A percentile compares a stretch with the other conserved stretches of the same genome.
These are phyloP conservation scores for Aphaenogaster rudis DNA, from an alignment of 1,140 invertebrate genomes.

Conservation along the genomic window DNA sequence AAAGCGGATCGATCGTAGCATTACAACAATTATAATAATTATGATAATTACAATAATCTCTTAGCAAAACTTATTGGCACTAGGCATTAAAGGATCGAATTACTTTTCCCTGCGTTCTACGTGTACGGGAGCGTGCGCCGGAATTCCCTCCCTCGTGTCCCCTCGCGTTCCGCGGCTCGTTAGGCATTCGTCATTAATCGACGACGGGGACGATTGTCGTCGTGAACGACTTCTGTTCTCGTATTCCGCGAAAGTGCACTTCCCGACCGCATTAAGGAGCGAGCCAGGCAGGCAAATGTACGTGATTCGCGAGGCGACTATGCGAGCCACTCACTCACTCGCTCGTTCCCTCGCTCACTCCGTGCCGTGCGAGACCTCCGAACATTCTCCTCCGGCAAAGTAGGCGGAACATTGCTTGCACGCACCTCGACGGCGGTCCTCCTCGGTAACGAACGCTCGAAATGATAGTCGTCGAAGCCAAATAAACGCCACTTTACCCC, in stretches of 20 bases:
- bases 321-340: slow-evolving; percentile 25
- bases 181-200: slow-evolving; percentile 73
- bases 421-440: slow-evolving; percentile 61
- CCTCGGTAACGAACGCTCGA: slow-evolving; percentile 54
- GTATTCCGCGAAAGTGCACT: slow-evolving; percentile 54
- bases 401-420: slow-evolving; percentile 64
- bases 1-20: neutral
- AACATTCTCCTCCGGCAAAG: slow-evolving; percentile 53
- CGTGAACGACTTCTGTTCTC: slow-evolving; percentile 43
- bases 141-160: neutral
- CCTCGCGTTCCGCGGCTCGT: slow-evolving; percentile 66
- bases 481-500: slow-evolving; percentile 52
- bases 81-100: neutral
- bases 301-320: slow-evolving; percentile 54
- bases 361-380: slow-evolving; percentile 44
- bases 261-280: slow-evolving; percentile 43
- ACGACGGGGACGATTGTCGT: slow-evolving; percentile 47
- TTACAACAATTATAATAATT: neutral
- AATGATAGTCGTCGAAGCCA: slow-evolving; percentile 62
- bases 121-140: neutral
- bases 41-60: neutral
- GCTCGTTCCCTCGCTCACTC: neutral
- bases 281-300: slow-evolving; percentile 33
- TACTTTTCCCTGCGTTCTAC: neutral
- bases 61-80: neutral